Conservation (phyloP, 2,888 invertebrate genomes). For the Hirtodrosophila alboralis region DNA sequence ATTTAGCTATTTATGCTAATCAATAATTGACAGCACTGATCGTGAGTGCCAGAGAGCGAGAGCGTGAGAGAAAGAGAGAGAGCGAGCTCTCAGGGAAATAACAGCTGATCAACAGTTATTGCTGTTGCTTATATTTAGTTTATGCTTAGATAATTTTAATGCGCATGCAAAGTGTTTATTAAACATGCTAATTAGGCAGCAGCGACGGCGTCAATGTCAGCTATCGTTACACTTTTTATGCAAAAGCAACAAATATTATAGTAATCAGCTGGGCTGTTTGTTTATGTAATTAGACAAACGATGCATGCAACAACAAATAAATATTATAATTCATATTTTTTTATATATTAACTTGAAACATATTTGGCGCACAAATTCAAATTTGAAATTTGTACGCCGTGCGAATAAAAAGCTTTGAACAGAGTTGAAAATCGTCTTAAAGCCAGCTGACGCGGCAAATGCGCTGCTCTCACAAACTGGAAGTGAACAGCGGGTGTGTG, state of each 20-base stretch:
- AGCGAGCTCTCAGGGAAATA: constrained; percentile 11
- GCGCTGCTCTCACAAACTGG: constrained; percentile 34
- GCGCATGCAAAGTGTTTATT: constrained; percentile 83
- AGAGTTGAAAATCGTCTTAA: constrained; percentile 35
- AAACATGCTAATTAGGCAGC: constrained; percentile 66
- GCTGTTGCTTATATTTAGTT: constrained; percentile 6
- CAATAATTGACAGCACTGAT: too few relatives aligned
- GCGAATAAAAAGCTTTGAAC: constrained; percentile 41
- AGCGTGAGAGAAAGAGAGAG: constrained; percentile 7
- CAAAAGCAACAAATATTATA: constrained; percentile 43
- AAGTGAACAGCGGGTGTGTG: constrained; percentile 17
- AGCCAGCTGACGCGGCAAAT: constrained; percentile 27
- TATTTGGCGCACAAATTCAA: constrained; percentile 51
- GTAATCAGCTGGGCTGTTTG: constrained; percentile 45
- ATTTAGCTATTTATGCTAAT: too few relatives aligned
- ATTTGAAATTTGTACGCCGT: constrained; percentile 40
- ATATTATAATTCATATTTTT: constrained; percentile 7
- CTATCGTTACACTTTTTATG: constrained; percentile 65
- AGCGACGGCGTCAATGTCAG: constrained; percentile 25
- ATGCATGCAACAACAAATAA: constrained; percentile 15
- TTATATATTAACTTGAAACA: constrained; percentile 19
- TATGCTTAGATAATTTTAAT: constrained; percentile 78
- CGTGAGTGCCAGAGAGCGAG: neutral
- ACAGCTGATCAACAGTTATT: constrained; percentile 48
- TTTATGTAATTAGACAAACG: constrained; percentile 52